Percentiles rank a stretch among this genome's conserved stretches.
These are phyloP conservation scores for Saiga tatarica DNA, from an alignment of 2,113 vertebrate genomes.

Conservation along the genomic window DNA sequence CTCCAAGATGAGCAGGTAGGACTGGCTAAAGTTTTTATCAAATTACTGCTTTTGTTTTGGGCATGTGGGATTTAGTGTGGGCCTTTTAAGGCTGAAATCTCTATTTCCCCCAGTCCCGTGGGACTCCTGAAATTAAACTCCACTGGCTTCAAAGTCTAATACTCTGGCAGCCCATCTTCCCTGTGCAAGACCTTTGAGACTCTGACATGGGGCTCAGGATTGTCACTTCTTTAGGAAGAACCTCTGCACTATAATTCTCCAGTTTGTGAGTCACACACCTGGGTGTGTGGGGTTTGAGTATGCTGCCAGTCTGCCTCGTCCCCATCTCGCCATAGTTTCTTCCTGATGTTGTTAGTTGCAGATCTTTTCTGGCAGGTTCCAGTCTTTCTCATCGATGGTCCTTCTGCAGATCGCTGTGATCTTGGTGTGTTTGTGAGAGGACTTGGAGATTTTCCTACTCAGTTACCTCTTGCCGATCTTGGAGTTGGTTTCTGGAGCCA, in stretches of 20 bases:
- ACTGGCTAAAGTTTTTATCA: background rate
- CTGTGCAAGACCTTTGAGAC: background rate
- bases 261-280: background rate
- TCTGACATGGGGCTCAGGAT: background rate
- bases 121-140: background rate
- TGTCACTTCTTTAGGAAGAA: background rate
- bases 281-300: background rate
- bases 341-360: background rate
- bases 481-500: background rate
- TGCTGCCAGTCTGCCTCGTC: too few species aligned
- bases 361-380: background rate
- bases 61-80: background rate
- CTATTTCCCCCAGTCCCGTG: background rate
- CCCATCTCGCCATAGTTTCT: background rate
- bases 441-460: background rate
- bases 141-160: background rate
- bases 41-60: background rate
- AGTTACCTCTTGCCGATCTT: background rate
- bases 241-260: background rate
- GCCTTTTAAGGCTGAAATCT: background rate
- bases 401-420: background rate
- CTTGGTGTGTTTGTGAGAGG: background rate
- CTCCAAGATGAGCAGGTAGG: background rate
- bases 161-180: background rate
- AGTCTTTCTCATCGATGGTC: background rate